A percentile compares a stretch with the other conserved stretches of the same genome.
Evolutionary conservation across 2,113 vertebrate genomes (phyloP).

Genomic region (Pao palembangensis): DNA sequence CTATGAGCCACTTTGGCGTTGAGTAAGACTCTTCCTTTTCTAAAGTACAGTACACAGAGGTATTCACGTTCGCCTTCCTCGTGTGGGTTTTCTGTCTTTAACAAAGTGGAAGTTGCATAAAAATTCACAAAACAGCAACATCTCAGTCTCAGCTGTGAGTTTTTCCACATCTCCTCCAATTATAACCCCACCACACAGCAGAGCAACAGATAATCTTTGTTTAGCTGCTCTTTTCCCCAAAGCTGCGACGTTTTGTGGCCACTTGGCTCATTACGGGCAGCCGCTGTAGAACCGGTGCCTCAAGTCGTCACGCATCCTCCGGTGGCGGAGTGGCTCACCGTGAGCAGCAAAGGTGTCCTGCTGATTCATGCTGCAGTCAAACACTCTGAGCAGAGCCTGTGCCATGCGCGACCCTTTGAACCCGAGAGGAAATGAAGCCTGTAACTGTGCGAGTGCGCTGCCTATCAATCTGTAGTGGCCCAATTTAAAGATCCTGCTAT

Average conservation of each 20-base stretch:
- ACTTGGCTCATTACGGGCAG: slow-evolving; percentile 14
- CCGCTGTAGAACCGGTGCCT: slow-evolving; percentile 13
- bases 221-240: slow-evolving; percentile 7
- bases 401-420: slow-evolving; percentile 43
- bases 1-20: not conserved
- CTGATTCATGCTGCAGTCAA: slow-evolving; percentile 65
- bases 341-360: slow-evolving; percentile 42
- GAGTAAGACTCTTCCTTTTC: slow-evolving; percentile 35
- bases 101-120: not conserved
- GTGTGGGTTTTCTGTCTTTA: not conserved
- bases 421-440: slow-evolving; percentile 45
- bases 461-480: slow-evolving; percentile 23
- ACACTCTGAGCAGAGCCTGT: slow-evolving; percentile 41
- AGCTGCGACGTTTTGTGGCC: slow-evolving; percentile 6
- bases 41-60: slow-evolving; percentile 16
- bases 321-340: slow-evolving; percentile 17
- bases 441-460: slow-evolving; percentile 41
- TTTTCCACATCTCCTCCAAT: slow-evolving; percentile 11
- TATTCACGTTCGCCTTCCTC: not conserved
- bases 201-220: slow-evolving; percentile 21
- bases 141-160: not conserved
- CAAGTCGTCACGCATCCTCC: slow-evolving; percentile 26
- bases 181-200: slow-evolving; percentile 8
- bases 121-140: not conserved
- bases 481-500: slow-evolving; percentile 40